Conservation (phyloP, 2,113 vertebrate genomes). For the Ophiodon elongatus region DNA sequence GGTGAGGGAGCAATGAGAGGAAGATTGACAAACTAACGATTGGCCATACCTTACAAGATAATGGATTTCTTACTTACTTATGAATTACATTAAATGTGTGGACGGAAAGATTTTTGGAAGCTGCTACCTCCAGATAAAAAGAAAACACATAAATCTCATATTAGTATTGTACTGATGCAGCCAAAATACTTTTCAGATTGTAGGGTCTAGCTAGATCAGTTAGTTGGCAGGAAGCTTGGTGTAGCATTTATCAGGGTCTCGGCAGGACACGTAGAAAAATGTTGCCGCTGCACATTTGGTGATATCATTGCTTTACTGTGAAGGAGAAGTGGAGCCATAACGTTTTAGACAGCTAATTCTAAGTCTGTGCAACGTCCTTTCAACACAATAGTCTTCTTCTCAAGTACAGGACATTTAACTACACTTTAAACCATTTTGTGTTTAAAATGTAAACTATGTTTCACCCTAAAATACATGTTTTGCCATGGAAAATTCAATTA, state of each 20-base stretch:
- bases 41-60: slow-evolving; percentile 2
- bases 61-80: slow-evolving; percentile 29
- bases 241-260: slow-evolving; percentile 27
- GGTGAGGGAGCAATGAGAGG: slow-evolving; percentile 49
- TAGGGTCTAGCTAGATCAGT: neutral
- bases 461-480: neutral
- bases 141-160: slow-evolving; percentile 2
- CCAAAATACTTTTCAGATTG: slow-evolving; percentile 10
- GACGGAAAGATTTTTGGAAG: neutral
- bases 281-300: slow-evolving; percentile 39
- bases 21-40: slow-evolving; percentile 22
- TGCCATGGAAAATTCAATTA: neutral
- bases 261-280: slow-evolving; percentile 24
- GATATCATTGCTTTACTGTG: slow-evolving; percentile 5
- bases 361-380: neutral
- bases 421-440: neutral
- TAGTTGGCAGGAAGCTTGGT: neutral
- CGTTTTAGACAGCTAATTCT: neutral
- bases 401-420: neutral
- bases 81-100: slow-evolving; percentile 9
- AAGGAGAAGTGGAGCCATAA: neutral
- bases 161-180: slow-evolving; percentile 16
- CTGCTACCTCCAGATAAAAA: slow-evolving; percentile 41
- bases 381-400: neutral
- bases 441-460: neutral